Evolutionary conservation across 2,888 invertebrate species (phyloP).

Genomic region (Aromia moschata): DNA sequence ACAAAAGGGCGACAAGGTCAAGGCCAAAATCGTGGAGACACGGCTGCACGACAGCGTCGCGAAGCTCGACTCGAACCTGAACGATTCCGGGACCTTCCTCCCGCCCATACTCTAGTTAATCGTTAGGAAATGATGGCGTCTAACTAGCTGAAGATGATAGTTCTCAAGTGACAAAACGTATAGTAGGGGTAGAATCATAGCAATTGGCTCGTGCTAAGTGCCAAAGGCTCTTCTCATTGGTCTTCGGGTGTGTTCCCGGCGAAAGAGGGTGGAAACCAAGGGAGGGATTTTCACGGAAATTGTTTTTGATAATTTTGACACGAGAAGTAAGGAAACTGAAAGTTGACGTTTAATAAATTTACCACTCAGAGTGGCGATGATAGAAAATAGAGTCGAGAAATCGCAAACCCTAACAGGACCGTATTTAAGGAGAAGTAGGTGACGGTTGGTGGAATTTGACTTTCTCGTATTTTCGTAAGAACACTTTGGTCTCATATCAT

Average conservation of each 20-base stretch:
- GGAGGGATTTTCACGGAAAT: not conserved
- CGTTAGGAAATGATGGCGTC: slow-evolving; percentile 10
- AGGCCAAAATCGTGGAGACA: slow-evolving; percentile 60
- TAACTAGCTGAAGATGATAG: slow-evolving; percentile 7
- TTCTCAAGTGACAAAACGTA: slow-evolving; percentile 3
- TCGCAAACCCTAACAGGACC: no score
- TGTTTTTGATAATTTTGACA: no score
- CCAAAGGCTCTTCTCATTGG: slow-evolving; percentile 10
- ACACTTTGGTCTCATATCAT: no score
- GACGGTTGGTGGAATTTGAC: no score
- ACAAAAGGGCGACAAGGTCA: slow-evolving; percentile 58
- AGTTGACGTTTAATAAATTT: no score
- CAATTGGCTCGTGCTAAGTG: slow-evolving; percentile 9
- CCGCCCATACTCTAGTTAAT: slow-evolving; percentile 68
- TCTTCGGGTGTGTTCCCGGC: slow-evolving; percentile 1
- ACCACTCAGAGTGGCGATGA: no score
- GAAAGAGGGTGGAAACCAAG: slow-evolving; percentile 5
- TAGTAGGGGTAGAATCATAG: slow-evolving; percentile 11
- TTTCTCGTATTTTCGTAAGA: no score
- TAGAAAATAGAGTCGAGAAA: no score
- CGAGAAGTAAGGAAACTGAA: no score
- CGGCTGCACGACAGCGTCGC: slow-evolving; percentile 62
- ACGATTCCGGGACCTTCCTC: slow-evolving; percentile 72
- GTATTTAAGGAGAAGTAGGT: no score
- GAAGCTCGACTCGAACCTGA: slow-evolving; percentile 63